Conservation (phyloP, 2,797 vertebrate genomes). For the Meda fulgida region DNA sequence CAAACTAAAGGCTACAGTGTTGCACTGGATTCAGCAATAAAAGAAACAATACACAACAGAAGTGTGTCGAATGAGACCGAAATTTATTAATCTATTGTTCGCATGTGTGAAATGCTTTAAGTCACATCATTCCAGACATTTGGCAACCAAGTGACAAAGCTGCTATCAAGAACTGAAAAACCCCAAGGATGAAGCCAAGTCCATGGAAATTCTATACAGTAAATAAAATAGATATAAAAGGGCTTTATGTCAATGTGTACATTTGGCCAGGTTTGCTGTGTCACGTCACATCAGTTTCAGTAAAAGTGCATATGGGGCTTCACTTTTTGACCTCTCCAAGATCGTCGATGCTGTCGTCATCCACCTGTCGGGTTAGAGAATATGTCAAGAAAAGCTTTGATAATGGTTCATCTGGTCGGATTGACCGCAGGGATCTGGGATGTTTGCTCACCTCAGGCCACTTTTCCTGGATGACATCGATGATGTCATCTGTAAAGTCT, state of each 20-base stretch:
- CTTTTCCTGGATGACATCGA: slow-evolving; percentile 98
- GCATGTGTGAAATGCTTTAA: slow-evolving; percentile 84
- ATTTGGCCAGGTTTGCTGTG: slow-evolving; percentile 81
- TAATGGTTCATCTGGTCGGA: neutral
- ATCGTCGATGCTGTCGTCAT: slow-evolving; percentile 98
- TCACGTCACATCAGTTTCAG: slow-evolving; percentile 75
- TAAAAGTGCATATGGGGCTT: slow-evolving; percentile 84
- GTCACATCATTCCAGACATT: slow-evolving; percentile 86
- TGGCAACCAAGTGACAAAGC: slow-evolving; percentile 89
- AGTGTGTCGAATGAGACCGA: slow-evolving; percentile 71
- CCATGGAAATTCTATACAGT: slow-evolving; percentile 85
- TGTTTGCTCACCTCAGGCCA: slow-evolving; percentile 90
- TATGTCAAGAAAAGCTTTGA: neutral
- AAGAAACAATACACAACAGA: slow-evolving; percentile 51
- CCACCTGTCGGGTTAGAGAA: slow-evolving; percentile 80
- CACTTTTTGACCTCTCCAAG: slow-evolving; percentile 99
- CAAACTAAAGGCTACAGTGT: neutral
- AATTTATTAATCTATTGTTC: slow-evolving; percentile 91
- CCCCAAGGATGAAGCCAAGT: slow-evolving; percentile 75
- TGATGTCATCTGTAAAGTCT: slow-evolving; percentile 98
- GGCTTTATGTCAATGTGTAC: slow-evolving; percentile 79
- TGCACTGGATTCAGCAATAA: neutral
- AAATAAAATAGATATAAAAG: slow-evolving; percentile 88
- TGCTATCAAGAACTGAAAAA: slow-evolving; percentile 85
- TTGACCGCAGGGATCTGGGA: neutral